Percentiles rank a stretch among this genome's conserved stretches.
phyloP scores from a whole-genome alignment of 2,797 vertebrate species.

The Scyliorhinus canicula region DNA sequence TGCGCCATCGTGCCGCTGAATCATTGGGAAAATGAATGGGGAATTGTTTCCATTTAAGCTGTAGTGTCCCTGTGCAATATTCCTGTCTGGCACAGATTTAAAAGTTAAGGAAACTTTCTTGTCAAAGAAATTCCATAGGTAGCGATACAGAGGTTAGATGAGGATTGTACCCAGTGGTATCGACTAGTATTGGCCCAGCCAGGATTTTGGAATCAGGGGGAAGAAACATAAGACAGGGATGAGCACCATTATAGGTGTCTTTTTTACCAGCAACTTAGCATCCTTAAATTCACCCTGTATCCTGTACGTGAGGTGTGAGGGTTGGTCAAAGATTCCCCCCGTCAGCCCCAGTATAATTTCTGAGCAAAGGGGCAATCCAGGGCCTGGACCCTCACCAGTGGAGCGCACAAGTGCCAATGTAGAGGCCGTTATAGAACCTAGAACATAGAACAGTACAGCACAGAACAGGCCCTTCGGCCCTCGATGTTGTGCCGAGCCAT shows the following conservation, averaged over 20 bases:
- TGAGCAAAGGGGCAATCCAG: no score
- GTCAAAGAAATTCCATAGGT: not conserved
- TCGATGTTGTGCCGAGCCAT: no score
- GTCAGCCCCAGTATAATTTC: no score
- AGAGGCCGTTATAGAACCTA: not conserved
- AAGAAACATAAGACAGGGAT: not conserved
- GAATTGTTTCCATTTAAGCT: not conserved
- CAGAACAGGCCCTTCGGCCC: no score
- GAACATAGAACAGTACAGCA: no score
- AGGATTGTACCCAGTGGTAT: not conserved
- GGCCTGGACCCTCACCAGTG: no score
- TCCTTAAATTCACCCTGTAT: no score
- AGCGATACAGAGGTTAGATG: not conserved
- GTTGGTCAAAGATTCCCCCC: no score
- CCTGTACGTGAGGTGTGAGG: no score
- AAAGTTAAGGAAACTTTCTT: not conserved
- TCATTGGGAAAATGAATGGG: no score
- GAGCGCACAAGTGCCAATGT: not conserved
- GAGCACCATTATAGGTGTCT: not conserved
- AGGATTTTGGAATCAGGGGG: not conserved
- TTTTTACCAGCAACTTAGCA: no score
- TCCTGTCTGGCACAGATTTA: not conserved
- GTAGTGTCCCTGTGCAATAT: not conserved
- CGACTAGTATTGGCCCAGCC: not conserved
- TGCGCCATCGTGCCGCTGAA: no score